Conservation (phyloP, 2,888 invertebrate genomes). For the Drosophila anomalata region DNA sequence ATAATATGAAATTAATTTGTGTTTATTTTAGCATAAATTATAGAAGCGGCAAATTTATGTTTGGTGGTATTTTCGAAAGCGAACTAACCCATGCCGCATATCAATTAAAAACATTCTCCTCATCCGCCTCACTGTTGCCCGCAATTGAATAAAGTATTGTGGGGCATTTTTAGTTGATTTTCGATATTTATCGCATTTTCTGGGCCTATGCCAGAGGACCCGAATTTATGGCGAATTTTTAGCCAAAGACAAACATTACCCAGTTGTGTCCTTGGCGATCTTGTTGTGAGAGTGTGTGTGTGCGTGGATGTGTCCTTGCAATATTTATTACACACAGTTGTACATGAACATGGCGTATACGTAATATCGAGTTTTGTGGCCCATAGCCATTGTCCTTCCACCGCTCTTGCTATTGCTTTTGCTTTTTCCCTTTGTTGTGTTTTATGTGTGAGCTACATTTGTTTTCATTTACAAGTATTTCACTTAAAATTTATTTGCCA, state of each 20-base stretch:
- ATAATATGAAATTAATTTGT: conserved; percentile 59
- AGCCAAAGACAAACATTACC: conserved; percentile 41
- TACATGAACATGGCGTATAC: conserved; percentile 58
- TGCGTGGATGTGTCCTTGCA: conserved; percentile 32
- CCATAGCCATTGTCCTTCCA: conserved; percentile 41
- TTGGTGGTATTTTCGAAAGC: conserved; percentile 20
- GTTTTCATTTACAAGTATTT: conserved; percentile 80
- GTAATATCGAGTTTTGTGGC: conserved; percentile 59
- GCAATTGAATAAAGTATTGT: conserved; percentile 54
- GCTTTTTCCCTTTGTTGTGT: conserved; percentile 17
- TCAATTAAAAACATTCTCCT: conserved; percentile 55
- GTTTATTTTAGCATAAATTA: conserved; percentile 68
- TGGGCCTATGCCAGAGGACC: conserved; percentile 35
- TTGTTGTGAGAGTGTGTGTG: neutral
- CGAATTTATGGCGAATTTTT: conserved; percentile 59
- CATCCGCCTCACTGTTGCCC: conserved; percentile 7
- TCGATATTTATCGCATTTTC: conserved; percentile 47
- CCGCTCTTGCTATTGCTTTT: neutral
- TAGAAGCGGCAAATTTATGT: conserved; percentile 48
- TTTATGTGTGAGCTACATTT: conserved; percentile 63
- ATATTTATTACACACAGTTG: conserved; percentile 64
- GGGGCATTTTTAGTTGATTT: conserved; percentile 42
- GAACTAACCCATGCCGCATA: conserved; percentile 46
- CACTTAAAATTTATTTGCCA: conserved; percentile 76
- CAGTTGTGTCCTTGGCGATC: conserved; percentile 64